Evolutionary conservation across 1,140 invertebrate genomes (phyloP).

Genomic region (Lordiphosa clarofinis): DNA sequence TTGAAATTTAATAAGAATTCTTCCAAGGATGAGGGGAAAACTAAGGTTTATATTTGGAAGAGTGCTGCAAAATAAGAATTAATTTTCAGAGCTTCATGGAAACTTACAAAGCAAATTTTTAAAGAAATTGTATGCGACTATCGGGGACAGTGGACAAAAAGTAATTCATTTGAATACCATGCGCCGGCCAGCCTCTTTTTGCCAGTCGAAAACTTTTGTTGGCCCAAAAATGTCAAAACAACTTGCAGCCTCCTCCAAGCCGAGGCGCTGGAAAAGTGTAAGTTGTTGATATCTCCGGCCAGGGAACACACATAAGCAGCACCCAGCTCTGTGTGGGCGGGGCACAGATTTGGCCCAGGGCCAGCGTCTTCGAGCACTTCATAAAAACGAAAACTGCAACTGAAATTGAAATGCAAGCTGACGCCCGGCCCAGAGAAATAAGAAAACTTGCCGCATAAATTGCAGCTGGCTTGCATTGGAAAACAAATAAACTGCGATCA

Average conservation of each 20-base stretch:
- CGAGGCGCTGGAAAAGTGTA: conserved; percentile 53
- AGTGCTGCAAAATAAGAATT: too few species aligned
- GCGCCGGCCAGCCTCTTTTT: conserved; percentile 2
- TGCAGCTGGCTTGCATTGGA: conserved; percentile 18
- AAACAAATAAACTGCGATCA: conserved; percentile 64
- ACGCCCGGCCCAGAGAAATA: conserved; percentile 17
- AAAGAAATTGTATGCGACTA: too few species aligned
- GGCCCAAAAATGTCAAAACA: conserved; percentile 71
- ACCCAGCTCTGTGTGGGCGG: conserved; percentile 9
- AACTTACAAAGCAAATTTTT: too few species aligned
- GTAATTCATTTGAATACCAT: too few species aligned
- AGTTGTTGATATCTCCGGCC: conserved; percentile 56
- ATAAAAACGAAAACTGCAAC: conserved; percentile 44
- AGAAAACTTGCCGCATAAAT: conserved; percentile 50
- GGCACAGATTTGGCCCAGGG: conserved; percentile 24
- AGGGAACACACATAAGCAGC: conserved; percentile 22
- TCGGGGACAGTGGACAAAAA: too few species aligned
- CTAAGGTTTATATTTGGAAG: too few species aligned
- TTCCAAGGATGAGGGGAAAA: too few species aligned
- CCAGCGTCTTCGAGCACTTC: conserved; percentile 31
- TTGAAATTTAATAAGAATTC: too few species aligned
- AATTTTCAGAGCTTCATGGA: too few species aligned
- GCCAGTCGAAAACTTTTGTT: conserved; percentile 41
- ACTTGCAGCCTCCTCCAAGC: conserved; percentile 40
- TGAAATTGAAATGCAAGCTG: conserved; percentile 65